These are phyloP conservation scores for Ceraclea dissimilis DNA, from an alignment of 2,888 invertebrate species.

Conservation along the genomic window DNA sequence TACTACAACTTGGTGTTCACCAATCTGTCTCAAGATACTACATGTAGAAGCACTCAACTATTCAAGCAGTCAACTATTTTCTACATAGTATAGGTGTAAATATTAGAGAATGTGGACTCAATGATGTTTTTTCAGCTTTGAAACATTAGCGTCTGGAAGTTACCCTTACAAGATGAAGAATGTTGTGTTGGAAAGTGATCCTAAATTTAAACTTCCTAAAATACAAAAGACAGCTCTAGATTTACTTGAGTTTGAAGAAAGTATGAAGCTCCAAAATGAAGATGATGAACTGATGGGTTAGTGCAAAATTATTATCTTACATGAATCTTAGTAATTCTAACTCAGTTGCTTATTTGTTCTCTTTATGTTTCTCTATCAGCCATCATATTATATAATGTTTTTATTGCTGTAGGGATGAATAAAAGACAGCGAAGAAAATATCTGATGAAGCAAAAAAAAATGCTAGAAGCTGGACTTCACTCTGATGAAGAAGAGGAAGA, in stretches of 20 bases:
- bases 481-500: constrained; percentile 23
- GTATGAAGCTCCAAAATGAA: constrained; percentile 37
- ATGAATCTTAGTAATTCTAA: not conserved
- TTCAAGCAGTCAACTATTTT: too few species aligned
- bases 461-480: constrained; percentile 29
- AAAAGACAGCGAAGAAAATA: constrained; percentile 23
- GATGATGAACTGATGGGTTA: constrained; percentile 42
- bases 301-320: not conserved
- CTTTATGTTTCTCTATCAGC: too few species aligned
- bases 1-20: too few species aligned
- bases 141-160: constrained; percentile 48
- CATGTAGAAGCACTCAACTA: too few species aligned
- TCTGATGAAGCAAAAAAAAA: constrained; percentile 24
- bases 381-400: not conserved
- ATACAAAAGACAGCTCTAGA: constrained; percentile 34
- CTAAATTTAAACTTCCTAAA: constrained; percentile 28
- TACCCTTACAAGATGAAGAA: constrained; percentile 61
- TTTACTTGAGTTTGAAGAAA: constrained; percentile 46
- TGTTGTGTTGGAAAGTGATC: constrained; percentile 37
- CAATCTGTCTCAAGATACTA: too few species aligned
- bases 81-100: too few species aligned
- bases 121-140: constrained; percentile 52
- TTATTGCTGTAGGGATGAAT: constrained; percentile 16
- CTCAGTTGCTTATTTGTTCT: too few species aligned
- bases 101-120: too few species aligned